These are phyloP conservation scores for Lontra canadensis DNA, from an alignment of 2,113 vertebrate genomes.

Conservation along the genomic window DNA sequence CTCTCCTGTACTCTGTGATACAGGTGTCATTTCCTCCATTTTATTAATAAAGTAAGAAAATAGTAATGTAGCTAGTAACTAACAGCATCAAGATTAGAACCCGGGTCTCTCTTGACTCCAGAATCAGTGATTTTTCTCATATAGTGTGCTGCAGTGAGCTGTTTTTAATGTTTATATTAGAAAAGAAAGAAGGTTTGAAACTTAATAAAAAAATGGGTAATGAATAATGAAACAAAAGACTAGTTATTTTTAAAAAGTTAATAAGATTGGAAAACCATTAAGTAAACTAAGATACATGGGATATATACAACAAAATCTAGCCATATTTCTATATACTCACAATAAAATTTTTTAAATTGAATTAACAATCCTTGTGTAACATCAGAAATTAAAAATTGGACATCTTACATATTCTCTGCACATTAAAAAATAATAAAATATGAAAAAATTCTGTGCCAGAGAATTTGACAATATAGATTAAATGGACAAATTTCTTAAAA, in stretches of 20 bases:
- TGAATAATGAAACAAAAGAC: not conserved
- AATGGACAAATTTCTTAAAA: not conserved
- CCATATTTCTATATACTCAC: not conserved
- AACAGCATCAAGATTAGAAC: not conserved
- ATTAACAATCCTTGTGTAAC: not conserved
- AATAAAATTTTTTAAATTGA: not conserved
- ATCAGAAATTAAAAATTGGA: not conserved
- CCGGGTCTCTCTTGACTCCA: not conserved
- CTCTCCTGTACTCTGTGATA: not conserved
- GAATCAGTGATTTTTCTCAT: not conserved
- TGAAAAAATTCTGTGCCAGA: not conserved
- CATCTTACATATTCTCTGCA: not conserved
- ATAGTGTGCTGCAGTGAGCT: not conserved
- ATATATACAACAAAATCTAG: not conserved
- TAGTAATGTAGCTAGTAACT: not conserved
- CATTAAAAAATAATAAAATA: not conserved
- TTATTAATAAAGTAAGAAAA: constrained; percentile 10
- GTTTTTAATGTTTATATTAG: not conserved
- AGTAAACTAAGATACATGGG: not conserved
- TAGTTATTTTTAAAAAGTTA: not conserved
- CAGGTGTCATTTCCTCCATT: not conserved
- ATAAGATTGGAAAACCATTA: not conserved
- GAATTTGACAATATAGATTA: not conserved
- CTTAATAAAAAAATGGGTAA: not conserved
- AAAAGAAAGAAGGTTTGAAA: not conserved